Evolutionary conservation across 1,140 invertebrate genomes (phyloP), one percentile per base, ranked within the genome.

Genomic region (Drosophila pruinosa): DNA sequence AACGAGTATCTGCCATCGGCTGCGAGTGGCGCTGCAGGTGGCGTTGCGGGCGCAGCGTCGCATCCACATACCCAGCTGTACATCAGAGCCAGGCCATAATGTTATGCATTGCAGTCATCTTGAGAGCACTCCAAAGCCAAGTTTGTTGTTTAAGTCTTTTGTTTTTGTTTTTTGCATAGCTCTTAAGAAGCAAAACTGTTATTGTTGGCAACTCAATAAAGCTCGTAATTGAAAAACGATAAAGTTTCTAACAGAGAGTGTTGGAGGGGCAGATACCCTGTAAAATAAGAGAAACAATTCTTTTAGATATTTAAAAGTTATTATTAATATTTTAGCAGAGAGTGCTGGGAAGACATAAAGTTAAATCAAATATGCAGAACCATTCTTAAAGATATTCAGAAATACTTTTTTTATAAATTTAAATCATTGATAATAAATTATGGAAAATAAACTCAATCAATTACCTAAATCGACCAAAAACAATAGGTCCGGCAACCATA

Each of bases 1-100:
- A 83, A 90, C 39, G 89, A 91, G 43, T 91, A 91, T 57, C 34
- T 91, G 50, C 89, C 89, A 0, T 56, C 70, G 1, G 36, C 59
- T 10, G 52, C 53, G 0, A 43, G 47, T n/a, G 57, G 64, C 0
- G 72, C 82, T 17, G 81, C 78, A 39, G 38, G 12, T 2, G 1
- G 70, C 5, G 14, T 19, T 1, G 52, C 56, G 21, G 56, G 62
- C 3, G 24, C 70, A 12, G 6, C 54, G 4, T 36, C 61, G 7
- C 68, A 67, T 67, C 48, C 68, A 0, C 68, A 75, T 19, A 28
- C 61, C 0, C 81, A 85, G 4, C 15, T 79, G 8, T 89, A 82
- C 31, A 45, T 82, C 2, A 67, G 89, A 53, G 43, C 69, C 39
- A 74, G 89, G 43, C 48, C 89, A n/a, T 90, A 83, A 45, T n/a